A percentile compares a stretch with the other conserved stretches of the same genome.
phyloP scores from a whole-genome alignment of 2,888 invertebrate species.

The Ametastegia equiseti region DNA sequence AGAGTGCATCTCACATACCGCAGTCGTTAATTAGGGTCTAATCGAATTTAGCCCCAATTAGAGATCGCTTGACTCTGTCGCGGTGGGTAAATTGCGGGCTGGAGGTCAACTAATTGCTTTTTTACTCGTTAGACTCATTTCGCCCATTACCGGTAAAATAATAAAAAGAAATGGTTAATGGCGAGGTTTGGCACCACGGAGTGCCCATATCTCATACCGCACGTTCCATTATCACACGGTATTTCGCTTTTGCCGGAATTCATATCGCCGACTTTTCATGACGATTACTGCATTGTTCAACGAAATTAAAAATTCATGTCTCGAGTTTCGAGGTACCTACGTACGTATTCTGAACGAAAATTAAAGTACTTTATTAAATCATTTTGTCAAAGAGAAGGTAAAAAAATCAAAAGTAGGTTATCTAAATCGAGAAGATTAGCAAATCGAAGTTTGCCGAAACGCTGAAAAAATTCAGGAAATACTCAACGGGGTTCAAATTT shows the following conservation, averaged over 20 bases:
- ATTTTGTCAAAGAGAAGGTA: too few species aligned
- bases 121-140: conserved; percentile 4
- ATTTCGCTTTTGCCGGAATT: background rate
- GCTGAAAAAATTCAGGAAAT: background rate
- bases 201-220: background rate
- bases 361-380: too few species aligned
- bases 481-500: background rate
- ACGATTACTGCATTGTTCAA: conserved; percentile 7
- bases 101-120: conserved; percentile 37
- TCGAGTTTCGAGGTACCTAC: background rate
- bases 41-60: conserved; percentile 37
- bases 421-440: too few species aligned
- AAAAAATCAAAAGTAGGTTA: too few species aligned
- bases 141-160: conserved; percentile 6
- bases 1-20: background rate
- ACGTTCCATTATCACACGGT: conserved; percentile 34
- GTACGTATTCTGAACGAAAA: background rate
- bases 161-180: background rate
- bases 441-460: too few species aligned
- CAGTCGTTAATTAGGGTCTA: conserved; percentile 7
- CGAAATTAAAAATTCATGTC: background rate
- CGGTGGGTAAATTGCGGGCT: conserved; percentile 7
- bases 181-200: conserved; percentile 8
- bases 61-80: conserved; percentile 3
- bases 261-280: background rate